Evolutionary conservation across 2,797 vertebrate genomes (phyloP).

Genomic region (Allobates femoralis): DNA sequence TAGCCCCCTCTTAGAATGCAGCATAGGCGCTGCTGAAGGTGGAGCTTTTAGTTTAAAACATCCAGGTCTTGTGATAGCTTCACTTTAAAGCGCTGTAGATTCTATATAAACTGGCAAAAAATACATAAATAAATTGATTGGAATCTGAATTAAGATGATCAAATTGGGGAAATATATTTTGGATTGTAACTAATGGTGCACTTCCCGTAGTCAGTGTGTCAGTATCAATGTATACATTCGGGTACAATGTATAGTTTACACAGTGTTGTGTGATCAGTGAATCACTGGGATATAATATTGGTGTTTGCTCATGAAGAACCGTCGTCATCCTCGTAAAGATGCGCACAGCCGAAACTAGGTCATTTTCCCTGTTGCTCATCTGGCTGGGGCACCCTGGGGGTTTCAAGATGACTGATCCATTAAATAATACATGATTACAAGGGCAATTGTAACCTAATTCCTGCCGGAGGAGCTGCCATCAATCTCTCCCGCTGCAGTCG

Average conservation of each 20-base stretch:
- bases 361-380: slow-evolving; percentile 33
- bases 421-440: slow-evolving; percentile 36
- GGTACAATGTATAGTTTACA: background rate
- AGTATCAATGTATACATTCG: background rate
- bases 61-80: too few species aligned
- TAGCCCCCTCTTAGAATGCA: too few species aligned
- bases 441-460: slow-evolving; percentile 11
- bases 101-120: too few species aligned
- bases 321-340: slow-evolving; percentile 28
- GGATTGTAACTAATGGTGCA: too few species aligned
- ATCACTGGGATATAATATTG: slow-evolving; percentile 18
- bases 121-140: too few species aligned
- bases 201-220: background rate
- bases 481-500: background rate
- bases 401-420: slow-evolving; percentile 27
- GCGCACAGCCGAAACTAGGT: slow-evolving; percentile 45
- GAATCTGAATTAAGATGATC: too few species aligned
- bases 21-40: too few species aligned
- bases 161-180: too few species aligned
- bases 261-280: background rate
- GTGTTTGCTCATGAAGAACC: background rate
- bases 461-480: background rate
- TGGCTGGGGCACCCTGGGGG: slow-evolving; percentile 29
- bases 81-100: too few species aligned
- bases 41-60: too few species aligned